Evolutionary conservation across 2,888 invertebrate genomes (phyloP), one percentile per base, ranked within the genome.

Genomic region (Ormyrus rosae): DNA sequence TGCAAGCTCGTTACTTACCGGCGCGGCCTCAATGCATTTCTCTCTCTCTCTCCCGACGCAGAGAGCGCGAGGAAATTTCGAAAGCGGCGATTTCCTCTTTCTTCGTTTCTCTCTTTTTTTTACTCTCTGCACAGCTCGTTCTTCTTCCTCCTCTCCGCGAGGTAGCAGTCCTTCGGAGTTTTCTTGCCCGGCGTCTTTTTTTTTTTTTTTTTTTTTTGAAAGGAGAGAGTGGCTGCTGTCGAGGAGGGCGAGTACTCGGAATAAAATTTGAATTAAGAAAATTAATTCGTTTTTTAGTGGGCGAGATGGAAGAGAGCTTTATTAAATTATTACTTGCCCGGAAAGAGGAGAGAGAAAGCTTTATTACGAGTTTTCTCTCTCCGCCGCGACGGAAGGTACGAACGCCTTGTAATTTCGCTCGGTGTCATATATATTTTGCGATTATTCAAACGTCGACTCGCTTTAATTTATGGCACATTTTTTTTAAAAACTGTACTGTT

Each of bases 1-100:
- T 71, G 78, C 80, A 78, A 82, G 82, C 80, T 82, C 82, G 82
- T 82, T 82, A 82, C 82, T 81, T 82, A 81, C 80, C 70, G 67
- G 34, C 65, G 9, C 71, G 69, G 58, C 72, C 72, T 76, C 75
- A 82, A 81, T 82, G 80, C 80, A 78, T 74, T 81, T 78, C 19
- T 19, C 72, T 34, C 34, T 78, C 72, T 34, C 34, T 2, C 34
- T 2, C 60, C 19, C 55, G 61, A 58, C 65, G 73, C 71, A 48
- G 11, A 48, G 70, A 51, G 11, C 61, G 51, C 60, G 74, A 60
- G 73, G 64, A 72, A 80, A 80, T 82, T 78, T 77, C 67, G 82
- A 80, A 82, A 82, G 82, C 80, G 67, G 67, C 82, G 73, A 80
- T 82, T 80, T 82, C 77, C 80, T 67, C 53, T 13, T 13, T 19